Conservation (phyloP, 2,888 invertebrate species). For the Elysia crispata region DNA sequence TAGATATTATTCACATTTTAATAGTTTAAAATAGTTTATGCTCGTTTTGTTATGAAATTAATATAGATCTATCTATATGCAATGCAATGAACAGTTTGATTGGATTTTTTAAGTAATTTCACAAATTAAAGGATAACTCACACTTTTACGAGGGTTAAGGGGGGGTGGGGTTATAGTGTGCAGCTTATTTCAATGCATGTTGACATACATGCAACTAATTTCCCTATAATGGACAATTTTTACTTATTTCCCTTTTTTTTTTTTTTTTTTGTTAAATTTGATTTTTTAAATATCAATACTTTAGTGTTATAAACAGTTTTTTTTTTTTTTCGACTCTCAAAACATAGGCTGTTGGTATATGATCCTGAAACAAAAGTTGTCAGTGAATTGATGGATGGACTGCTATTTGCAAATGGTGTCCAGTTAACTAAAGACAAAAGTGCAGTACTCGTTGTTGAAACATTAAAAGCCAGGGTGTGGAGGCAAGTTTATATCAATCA, state of each 20-base stretch:
- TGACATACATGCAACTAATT: no score
- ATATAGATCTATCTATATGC: no score
- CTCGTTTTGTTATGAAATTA: constrained; percentile 30
- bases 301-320: not conserved
- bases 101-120: no score
- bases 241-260: no score
- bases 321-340: constrained; percentile 56
- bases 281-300: no score
- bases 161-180: no score
- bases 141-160: no score
- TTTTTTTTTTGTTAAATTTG: no score
- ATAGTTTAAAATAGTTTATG: not conserved
- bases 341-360: constrained; percentile 87
- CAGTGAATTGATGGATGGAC: constrained; percentile 85
- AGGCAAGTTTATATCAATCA: constrained; percentile 52
- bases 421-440: constrained; percentile 88
- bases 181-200: no score
- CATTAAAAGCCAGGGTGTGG: constrained; percentile 58
- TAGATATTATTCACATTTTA: not conserved
- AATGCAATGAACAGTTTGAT: no score
- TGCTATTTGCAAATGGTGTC: constrained; percentile 94
- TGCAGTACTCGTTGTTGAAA: constrained; percentile 88
- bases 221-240: no score
- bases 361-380: constrained; percentile 80
- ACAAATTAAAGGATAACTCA: no score